Base-by-base conservation (phyloP, 2,888 invertebrate genomes). In the Netelia fuscicornis region DNA sequence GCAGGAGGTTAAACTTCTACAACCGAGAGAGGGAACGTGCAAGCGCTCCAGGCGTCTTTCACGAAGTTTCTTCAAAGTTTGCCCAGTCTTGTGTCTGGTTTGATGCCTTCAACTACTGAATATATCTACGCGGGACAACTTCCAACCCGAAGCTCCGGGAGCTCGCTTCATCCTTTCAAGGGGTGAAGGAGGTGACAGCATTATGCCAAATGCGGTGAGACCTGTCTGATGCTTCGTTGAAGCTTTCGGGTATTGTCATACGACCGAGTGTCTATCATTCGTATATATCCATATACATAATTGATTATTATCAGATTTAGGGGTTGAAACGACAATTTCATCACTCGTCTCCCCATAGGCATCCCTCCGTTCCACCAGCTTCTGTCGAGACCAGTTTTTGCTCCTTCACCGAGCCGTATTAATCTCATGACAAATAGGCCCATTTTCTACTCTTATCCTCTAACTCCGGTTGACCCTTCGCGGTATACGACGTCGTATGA, bases 1-100 rank as follows among this genome's bases (percentile, higher is more conserved):
- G 25, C 30, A 10, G 11, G 11, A 30, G 52, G 11, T 70, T 11
- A 6, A 62, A 58, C 58, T 58, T 2, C 42, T 44, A 37, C 42
- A 72, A 72, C 74, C 25, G 68, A 68, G 42, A 20, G 17, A 2
- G 30, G 17, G 44, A 23, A 17, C 62, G 2, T 44, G 11, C 1
- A 52, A 56, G 37, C 48, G 23, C 25, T 70, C 23, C 42, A 65
- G 13, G 58, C 58, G 52, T 44, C 60, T 78, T 44, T 58, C 81
- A 17, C 42, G 58, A 81, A 79, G 74, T 82, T 85, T 58, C 48
- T 6, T 30, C n/a, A 9, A 85, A 85, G 79, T 82, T 79, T 81
- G 23, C 52, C 11, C 20, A 13, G 70, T n/a, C 20, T 11, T 48
- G 20, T 48, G 25, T 48, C 62, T 6, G 48, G 54, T 20, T 84